Base-by-base conservation (phyloP, 2,113 vertebrate species). In the Etheostoma spectabile region DNA sequence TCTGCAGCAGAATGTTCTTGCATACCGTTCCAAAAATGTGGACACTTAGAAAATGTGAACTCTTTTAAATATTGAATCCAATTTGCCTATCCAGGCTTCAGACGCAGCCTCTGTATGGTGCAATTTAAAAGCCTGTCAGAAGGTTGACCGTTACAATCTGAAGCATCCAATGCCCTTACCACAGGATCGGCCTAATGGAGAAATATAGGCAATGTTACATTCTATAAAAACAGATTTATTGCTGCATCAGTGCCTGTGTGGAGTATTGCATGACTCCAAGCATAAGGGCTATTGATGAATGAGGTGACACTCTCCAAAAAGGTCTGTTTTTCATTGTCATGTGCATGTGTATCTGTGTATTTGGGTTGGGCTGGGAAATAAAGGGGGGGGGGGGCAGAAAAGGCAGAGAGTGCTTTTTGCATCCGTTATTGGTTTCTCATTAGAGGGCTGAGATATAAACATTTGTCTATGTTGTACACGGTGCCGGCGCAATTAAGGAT, bases 121-220 rank as follows among this genome's bases (percentile, higher is more conserved):
- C 68, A 75, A 42, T 86, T 84, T 84, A 68, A 87, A 90, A 79
- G 77, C 52, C 71, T 85, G 80, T 86, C 73, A 85, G 27, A 56
- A 57, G 60, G 76, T 72, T 86, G 72, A 89, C 90, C 83, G 57
- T 87, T 87, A 52, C 81, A 49, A 57, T 74, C 65, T 48, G 33
- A 77, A 70, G 66, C 80, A 82, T 84, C 82, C 79, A n/a, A 38
- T 35, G n/a, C 52, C 74, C 75, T 70, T 45, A 67, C 83, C 85
- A 62, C 70, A 78, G 64, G 74, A 66, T 63, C 57, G 33, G 64
- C 35, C 74, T 89, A 91, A 93, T 88, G 84, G 84, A 85, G 85
- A 89, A 89, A 93, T 92, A 95, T 93, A 93, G 92, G 94, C 95
- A 95, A 92, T 91, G 89, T 92, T 95, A 94, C 89, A 86, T 96